Conservation (phyloP, 2,888 invertebrate species). For the Cataglyphis altisquamis region DNA sequence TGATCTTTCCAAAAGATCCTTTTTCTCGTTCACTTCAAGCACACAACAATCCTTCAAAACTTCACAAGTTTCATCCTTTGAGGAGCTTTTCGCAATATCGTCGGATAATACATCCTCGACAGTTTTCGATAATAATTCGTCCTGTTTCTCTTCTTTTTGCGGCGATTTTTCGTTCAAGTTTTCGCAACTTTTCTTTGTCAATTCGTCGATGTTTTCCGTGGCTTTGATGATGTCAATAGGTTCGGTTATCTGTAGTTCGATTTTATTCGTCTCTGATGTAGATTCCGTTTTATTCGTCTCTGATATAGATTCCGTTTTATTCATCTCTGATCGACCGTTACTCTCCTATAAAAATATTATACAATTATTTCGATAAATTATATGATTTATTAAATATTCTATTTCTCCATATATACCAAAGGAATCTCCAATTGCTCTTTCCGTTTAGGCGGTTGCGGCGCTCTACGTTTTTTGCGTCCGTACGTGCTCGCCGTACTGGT, state of each 20-base stretch:
- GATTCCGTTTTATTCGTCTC: constrained; percentile 53
- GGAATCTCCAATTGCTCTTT: constrained; percentile 73
- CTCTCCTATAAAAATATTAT: constrained; percentile 20
- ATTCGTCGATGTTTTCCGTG: constrained; percentile 78
- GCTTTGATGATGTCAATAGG: constrained; percentile 74
- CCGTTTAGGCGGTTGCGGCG: constrained; percentile 88
- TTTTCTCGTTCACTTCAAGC: not conserved
- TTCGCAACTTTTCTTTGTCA: constrained; percentile 74
- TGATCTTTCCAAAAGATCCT: not conserved
- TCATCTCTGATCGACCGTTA: not conserved
- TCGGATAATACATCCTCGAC: not conserved
- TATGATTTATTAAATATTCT: not conserved
- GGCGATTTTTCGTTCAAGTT: constrained; percentile 35
- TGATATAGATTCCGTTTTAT: constrained; percentile 54
- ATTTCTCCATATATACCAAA: constrained; percentile 66
- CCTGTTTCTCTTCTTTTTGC: not conserved
- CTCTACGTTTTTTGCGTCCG: constrained; percentile 89
- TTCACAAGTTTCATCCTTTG: not conserved
- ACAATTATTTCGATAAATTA: constrained; percentile 10
- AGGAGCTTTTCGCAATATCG: not conserved
- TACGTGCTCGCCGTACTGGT: constrained; percentile 87
- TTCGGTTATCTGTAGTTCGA: constrained; percentile 74
- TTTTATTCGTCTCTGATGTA: constrained; percentile 29
- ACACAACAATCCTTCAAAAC: not conserved
- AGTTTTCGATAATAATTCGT: constrained; percentile 2